phyloP scores from a whole-genome alignment of 35 echinoderm and acorn worm species.

The Chiridota heheva region DNA sequence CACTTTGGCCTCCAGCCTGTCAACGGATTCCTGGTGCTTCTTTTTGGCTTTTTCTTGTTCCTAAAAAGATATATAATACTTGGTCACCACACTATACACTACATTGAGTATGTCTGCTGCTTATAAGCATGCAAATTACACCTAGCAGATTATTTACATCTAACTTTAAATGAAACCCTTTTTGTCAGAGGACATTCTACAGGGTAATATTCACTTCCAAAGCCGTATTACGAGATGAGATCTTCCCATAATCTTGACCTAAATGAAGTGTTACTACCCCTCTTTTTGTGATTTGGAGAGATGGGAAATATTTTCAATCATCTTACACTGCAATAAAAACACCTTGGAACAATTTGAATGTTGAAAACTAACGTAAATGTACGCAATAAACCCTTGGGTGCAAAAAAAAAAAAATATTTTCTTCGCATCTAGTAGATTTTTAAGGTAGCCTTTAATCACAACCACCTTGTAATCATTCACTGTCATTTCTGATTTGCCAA shows the following conservation, averaged over 20 bases:
- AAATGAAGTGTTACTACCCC: too few relatives aligned
- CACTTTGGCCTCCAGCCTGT: slow-evolving; percentile 84
- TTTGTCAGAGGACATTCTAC: neutral
- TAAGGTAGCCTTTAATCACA: too few relatives aligned
- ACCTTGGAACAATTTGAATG: too few relatives aligned
- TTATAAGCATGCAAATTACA: neutral
- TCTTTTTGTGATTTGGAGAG: too few relatives aligned
- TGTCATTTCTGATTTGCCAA: too few relatives aligned
- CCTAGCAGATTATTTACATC: neutral
- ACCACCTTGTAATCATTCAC: too few relatives aligned
- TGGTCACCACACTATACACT: neutral
- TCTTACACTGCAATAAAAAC: too few relatives aligned
- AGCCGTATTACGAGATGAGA: neutral
- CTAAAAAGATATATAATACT: slow-evolving; percentile 20
- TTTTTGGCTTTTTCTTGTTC: slow-evolving; percentile 78
- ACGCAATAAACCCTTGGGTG: too few relatives aligned
- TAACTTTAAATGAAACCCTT: neutral
- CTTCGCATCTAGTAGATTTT: too few relatives aligned
- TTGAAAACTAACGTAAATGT: too few relatives aligned
- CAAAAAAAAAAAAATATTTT: too few relatives aligned
- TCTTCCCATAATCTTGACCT: neutral
- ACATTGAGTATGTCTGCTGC: neutral
- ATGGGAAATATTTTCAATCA: too few relatives aligned
- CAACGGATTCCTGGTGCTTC: slow-evolving; percentile 74
- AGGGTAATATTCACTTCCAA: neutral